Evolutionary conservation across 92 coral and sea anemone genomes (phyloP).

Genomic region (Porites divaricata): DNA sequence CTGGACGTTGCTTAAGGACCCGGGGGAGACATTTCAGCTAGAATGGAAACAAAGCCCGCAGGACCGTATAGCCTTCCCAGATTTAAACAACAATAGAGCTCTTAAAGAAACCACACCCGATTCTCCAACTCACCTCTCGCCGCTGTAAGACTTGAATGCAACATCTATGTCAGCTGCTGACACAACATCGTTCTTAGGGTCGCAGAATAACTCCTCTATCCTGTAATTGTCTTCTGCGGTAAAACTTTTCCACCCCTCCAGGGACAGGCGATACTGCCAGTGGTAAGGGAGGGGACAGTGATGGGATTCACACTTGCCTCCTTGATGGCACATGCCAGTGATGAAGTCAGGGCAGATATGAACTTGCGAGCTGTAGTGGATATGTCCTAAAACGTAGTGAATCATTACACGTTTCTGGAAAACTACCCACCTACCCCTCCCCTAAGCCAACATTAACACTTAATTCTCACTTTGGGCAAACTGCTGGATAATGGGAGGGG

Average conservation of each 20-base stretch:
- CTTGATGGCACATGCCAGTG: constrained; percentile 61
- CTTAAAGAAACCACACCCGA: neutral
- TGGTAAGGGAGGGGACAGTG: constrained; percentile 86
- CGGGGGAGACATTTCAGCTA: too few species aligned
- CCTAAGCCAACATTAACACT: too few species aligned
- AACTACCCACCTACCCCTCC: too few species aligned
- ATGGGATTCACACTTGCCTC: constrained; percentile 71
- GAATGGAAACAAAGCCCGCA: too few species aligned
- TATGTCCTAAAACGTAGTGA: constrained; percentile 46
- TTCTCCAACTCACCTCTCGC: constrained; percentile 35
- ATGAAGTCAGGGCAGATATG: constrained; percentile 76
- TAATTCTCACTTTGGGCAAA: too few species aligned
- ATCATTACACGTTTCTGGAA: too few species aligned
- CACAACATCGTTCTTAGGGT: constrained; percentile 64
- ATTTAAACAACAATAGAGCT: neutral
- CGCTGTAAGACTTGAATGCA: constrained; percentile 43
- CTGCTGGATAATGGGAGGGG: too few species aligned
- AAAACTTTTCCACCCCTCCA: constrained; percentile 77
- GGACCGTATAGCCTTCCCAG: too few species aligned
- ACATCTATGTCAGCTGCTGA: constrained; percentile 63
- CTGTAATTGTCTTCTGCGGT: constrained; percentile 41
- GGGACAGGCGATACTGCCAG: constrained; percentile 83
- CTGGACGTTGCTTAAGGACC: too few species aligned
- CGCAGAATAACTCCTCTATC: constrained; percentile 74
- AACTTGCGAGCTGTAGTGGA: constrained; percentile 59